Evolutionary conservation across 2,888 invertebrate species (phyloP), one percentile per base, ranked within the genome.

Genomic region (Cylindroiulus punctatus): DNA sequence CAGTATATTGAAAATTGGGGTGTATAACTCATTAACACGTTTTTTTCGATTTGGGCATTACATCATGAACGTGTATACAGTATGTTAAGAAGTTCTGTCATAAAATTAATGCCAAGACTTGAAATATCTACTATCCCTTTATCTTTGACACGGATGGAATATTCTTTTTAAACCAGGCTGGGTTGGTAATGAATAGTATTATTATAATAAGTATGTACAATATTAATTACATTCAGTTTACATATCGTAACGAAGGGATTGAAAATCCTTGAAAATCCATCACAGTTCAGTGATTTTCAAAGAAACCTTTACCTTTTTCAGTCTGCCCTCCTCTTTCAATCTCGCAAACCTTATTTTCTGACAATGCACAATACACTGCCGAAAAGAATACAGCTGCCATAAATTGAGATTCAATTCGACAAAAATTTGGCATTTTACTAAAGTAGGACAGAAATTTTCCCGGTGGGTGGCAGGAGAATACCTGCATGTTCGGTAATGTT

Each of bases 281-380:
- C n/a, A n/a, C 12, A 65, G 65, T 65, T 65, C 65, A 65, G 65
- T 26, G 26, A 65, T 65, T 65, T 65, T 65, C 26, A 65, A 65
- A 65, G 65, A 26, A 65, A 26, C 26, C 52, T 65, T 65, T 65
- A 26, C 22, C 1, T n/a, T 65, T 26, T 65, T 26, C 26, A 19
- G 17, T 52, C n/a, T 52, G 10, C 3, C 52, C 65, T 26, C 3
- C 65, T 26, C n/a, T 65, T 65, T 65, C 22, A 65, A 26, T 65
- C 12, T 65, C 52, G n/a, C 65, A 65, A 26, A 65, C 65, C 65
- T 65, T n/a, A 26, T 26, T 65, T 65, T n/a, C 26, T 65, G 65
- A 65, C 65, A 65, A 65, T 65, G 65, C 65, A 65, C 65, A 65
- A 65, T 65, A 26, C 65, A 65, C 65, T 19, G 52, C 52, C n/a